Evolutionary conservation across 2,113 vertebrate species (phyloP).

Genomic region (Pungitius pungitius): DNA sequence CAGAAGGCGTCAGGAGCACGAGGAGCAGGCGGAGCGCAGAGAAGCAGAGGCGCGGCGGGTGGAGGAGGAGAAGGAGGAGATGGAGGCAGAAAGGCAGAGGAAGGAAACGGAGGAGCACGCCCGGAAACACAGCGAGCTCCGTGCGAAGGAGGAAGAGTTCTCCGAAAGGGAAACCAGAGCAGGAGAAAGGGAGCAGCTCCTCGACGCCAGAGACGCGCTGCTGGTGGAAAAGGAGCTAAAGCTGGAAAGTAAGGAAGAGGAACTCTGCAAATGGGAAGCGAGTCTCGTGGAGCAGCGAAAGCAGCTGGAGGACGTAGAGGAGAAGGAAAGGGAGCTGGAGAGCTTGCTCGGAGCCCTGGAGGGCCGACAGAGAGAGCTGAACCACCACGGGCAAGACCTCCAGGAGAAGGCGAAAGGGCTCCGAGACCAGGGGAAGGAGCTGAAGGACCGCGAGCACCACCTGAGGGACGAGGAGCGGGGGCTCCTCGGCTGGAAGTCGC

Average conservation of each 20-base stretch:
- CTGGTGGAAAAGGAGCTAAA: conserved; percentile 24
- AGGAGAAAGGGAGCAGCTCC: conserved; percentile 28
- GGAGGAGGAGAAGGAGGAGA: conserved; percentile 39
- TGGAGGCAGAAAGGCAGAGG: conserved; percentile 22
- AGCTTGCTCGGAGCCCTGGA: conserved; percentile 56
- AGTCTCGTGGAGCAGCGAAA: conserved; percentile 32
- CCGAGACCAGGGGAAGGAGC: conserved; percentile 66
- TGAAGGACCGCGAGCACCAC: conserved; percentile 65
- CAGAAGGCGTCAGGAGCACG: conserved; percentile 15
- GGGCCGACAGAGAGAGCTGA: conserved; percentile 60
- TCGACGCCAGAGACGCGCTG: conserved; percentile 28
- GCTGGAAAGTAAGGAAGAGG: conserved; percentile 38
- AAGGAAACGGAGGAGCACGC: conserved; percentile 43
- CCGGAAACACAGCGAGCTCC: conserved; percentile 37
- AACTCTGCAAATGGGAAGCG: conserved; percentile 37
- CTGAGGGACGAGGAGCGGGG: conserved; percentile 53
- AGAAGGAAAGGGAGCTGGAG: conserved; percentile 56
- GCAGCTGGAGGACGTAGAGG: conserved; percentile 25
- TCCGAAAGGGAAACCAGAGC: conserved; percentile 20
- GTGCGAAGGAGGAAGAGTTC: conserved; percentile 16
- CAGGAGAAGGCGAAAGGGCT: conserved; percentile 68
- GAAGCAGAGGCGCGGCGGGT: conserved; percentile 32
- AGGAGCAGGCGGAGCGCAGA: conserved; percentile 41
- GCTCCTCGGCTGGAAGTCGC: conserved; percentile 46
- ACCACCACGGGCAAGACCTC: conserved; percentile 58